phyloP scores from a whole-genome alignment of 2,113 vertebrate species.

The Podarcis muralis region DNA sequence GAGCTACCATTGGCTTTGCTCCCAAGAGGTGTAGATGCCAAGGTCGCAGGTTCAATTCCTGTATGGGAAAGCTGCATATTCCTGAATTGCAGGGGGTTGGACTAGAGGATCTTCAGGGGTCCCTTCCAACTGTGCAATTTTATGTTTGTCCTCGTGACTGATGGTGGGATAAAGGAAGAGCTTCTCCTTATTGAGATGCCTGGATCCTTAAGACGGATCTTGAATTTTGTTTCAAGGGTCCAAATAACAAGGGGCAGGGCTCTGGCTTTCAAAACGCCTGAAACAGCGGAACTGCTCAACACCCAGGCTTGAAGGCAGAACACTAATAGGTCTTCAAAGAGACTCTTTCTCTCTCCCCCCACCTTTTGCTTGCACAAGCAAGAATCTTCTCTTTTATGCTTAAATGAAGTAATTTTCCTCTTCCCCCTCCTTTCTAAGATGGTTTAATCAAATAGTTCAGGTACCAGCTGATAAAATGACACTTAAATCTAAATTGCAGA shows the following conservation, averaged over 20 bases:
- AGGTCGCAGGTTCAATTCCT: too few relatives aligned
- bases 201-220: not conserved
- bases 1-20: not conserved
- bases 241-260: not conserved
- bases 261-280: not conserved
- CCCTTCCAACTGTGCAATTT: not conserved
- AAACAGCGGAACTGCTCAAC: not conserved
- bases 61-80: too few relatives aligned
- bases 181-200: not conserved
- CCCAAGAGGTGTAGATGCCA: not conserved
- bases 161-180: not conserved
- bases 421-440: not conserved
- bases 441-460: not conserved
- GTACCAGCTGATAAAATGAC: not conserved
- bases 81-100: too few relatives aligned
- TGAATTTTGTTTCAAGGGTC: not conserved
- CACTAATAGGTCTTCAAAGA: not conserved
- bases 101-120: too few relatives aligned
- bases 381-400: not conserved
- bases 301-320: slow-evolving; percentile 14
- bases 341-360: not conserved
- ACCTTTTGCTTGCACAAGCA: not conserved
- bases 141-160: not conserved
- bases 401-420: not conserved
- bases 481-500: not conserved